Evolutionary conservation across 2,888 invertebrate species (phyloP), one percentile per base, ranked within the genome.

Genomic region (Xestia sexstrigata): DNA sequence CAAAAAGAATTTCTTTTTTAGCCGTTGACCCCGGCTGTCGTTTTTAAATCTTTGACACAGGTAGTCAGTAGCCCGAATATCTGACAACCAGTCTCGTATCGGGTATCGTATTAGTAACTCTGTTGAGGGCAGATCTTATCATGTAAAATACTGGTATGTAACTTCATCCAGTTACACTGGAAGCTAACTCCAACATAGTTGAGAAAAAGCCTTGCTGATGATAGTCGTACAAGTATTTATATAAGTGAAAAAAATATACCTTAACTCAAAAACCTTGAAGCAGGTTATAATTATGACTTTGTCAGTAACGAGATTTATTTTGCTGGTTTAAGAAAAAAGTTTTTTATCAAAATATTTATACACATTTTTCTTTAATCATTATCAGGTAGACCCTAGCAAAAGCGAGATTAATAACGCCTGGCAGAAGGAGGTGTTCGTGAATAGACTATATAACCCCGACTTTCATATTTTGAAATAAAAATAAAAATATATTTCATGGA

Each of bases 391-490:
- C 66, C 49, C 47, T 73, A 66, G 23, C 58, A 23, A 45, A 65
- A 26, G 1, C 4, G n/a, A 23, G 60, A 67, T 60, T 74, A 42
- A 42, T 80, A 80, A 66, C 58, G 58, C 49, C 58, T 42, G 49
- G 17, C 30, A 49, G 9, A 35, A 47, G 55, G 63, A 55, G 65
- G 65, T 30, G 9, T 45, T 52, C 11, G 13, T 78, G 35, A 78
- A 74, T 60, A 67, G 52, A 49, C 45, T 81, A 45, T 47, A 65
- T 35, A 70, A 78, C 70, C 35, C 26, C 47, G 26, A 39, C 7
- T 47, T 45, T 66, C 13, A 45, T 66, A 60, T 60, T 45, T 74
- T 4, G 35, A 60, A 66, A 49, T 60, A 45, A 60, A 71, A 60
- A 60, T 26, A 74, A 71, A 78, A 67, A n/a, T 13, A 20, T 15